A percentile compares a stretch with the other conserved stretches of the same genome.
Evolutionary conservation across 1,140 invertebrate genomes (phyloP).

Genomic region (Platyscapa corneri): DNA sequence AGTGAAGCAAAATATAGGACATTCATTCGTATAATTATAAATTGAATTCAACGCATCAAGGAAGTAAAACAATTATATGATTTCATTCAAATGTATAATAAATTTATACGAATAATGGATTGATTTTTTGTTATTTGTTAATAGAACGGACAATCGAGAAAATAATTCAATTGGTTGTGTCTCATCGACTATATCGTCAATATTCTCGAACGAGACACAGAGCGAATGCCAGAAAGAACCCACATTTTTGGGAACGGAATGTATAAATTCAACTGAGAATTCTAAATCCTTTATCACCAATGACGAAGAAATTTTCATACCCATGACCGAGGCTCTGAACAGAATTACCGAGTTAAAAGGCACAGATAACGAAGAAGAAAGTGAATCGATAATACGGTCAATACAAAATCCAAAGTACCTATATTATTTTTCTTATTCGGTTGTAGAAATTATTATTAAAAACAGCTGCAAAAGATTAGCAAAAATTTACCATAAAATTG

Average conservation of each 20-base stretch:
- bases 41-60: too few species aligned
- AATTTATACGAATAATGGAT: not conserved
- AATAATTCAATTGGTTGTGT: constrained; percentile 16
- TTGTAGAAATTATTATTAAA: too few species aligned
- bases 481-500: too few species aligned
- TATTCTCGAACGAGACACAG: not conserved
- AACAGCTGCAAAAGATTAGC: too few species aligned
- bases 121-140: not conserved
- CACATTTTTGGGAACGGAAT: not conserved
- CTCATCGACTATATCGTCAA: not conserved
- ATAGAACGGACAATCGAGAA: not conserved
- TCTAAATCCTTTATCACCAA: not conserved
- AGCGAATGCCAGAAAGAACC: constrained; percentile 13
- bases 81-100: too few species aligned
- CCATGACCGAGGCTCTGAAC: constrained; percentile 51
- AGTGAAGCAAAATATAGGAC: too few species aligned
- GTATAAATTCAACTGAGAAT: not conserved
- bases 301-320: constrained; percentile 50
- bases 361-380: not conserved
- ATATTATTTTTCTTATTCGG: too few species aligned
- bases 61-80: too few species aligned
- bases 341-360: constrained; percentile 46
- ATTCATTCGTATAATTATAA: too few species aligned
- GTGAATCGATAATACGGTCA: not conserved
- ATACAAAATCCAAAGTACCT: not conserved